Base-by-base conservation (phyloP, 2,888 invertebrate genomes). In the Macrosiphum euphorbiae region DNA sequence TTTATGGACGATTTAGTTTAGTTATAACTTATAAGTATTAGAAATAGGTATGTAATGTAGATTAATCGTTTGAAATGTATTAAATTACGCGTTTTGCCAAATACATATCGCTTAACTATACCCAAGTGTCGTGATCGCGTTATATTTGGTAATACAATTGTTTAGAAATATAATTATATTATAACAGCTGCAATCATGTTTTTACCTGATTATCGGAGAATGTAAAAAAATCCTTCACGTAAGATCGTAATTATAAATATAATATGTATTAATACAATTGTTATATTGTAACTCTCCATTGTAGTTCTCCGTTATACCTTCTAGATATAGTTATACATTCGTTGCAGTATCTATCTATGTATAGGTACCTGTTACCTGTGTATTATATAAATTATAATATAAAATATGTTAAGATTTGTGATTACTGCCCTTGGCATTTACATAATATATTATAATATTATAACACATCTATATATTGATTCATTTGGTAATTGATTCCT, bases 401-500 rank as follows among this genome's bases (percentile, higher is more conserved):
- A n/a, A 78, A 35, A 35, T 20, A 8, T 78, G 20, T 78, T 78
- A 78, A 78, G 78, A 78, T 78, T 78, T 78, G 78, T 78, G 78
- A 78, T 78, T 55, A 91, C 91, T 91, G 52, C 84, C 91, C 26
- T 91, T 52, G 50, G 26, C 52, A 78, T 90, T 90, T 52, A 52
- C 11, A 26, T 91, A 52, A n/a, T 90, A 35, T 84, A 78, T 78
- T 84, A 78, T 78, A 78, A 35, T 78, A 35, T 35, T 78, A 78
- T 78, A 78, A 78, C 35, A 78, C 35, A 78, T 78, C 20, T 35
- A 78, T 90, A 78, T 90, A 67, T 50, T 67, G 13, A 50, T 91
- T 58, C 3, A 26, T 91, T 61, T 92, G 67, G 47, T 92, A 92
- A 67, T 92, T 87, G 87, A 94, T 90, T 90, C 94, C 86, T 94